These are phyloP conservation scores for Tyto alba DNA, from an alignment of 2,113 vertebrate species.

Conservation along the genomic window DNA sequence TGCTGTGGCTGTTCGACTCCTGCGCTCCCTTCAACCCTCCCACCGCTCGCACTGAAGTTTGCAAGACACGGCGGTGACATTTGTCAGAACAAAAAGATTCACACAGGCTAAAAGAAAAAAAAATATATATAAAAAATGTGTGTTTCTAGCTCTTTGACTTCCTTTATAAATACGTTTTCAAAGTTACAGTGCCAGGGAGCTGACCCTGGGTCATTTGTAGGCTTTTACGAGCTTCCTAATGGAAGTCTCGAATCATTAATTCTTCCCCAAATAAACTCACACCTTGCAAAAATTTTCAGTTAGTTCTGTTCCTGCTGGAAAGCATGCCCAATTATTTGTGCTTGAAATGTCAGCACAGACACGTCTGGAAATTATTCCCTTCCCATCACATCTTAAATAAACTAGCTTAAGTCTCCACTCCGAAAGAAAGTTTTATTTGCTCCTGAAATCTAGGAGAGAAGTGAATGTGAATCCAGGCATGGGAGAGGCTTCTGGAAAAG, in stretches of 20 bases:
- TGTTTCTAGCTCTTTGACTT: not conserved
- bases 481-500: not conserved
- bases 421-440: not conserved
- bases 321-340: conserved; percentile 10
- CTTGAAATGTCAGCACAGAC: not conserved
- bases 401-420: not conserved
- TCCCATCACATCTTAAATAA: not conserved
- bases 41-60: rapidly evolving
- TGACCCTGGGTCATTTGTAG: not conserved
- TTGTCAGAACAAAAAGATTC: not conserved
- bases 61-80: not conserved
- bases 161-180: not conserved
- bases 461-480: not conserved
- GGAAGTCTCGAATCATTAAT: not conserved
- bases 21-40: not conserved
- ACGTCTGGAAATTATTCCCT: not conserved
- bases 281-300: not conserved
- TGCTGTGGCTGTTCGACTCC: not conserved
- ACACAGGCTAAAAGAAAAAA: not conserved
- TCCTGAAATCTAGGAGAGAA: not conserved
- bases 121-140: not conserved
- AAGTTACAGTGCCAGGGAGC: not conserved
- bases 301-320: not conserved
- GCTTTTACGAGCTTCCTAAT: not conserved
- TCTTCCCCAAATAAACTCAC: not conserved